Evolutionary conservation across 1,140 invertebrate species (phyloP), one percentile per base, ranked within the genome.

Genomic region (Wiebesia pumilae): DNA sequence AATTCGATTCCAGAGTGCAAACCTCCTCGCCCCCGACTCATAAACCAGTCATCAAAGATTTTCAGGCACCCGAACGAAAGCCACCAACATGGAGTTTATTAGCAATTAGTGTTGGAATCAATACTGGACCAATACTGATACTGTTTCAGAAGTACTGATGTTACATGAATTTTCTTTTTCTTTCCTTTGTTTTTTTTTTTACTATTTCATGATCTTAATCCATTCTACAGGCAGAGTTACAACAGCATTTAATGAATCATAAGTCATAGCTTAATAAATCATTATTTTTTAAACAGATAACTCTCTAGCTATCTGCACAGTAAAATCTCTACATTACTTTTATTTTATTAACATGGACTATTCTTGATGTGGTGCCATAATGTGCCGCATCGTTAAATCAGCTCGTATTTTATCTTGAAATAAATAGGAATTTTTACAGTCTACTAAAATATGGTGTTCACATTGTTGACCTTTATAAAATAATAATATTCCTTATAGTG

Each of bases 1-100:
- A 85, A 58, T 54, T 43, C 75, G 33, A 51, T 69, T 83, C 65
- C 10, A 4, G 33, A n/a, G n/a, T 40, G 58, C 4, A 83, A 71
- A 43, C 9, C 43, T 67, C 35, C 24, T 24, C 12, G 38, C 67
- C n/a, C 30, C 12, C 33, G 58, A 3, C 30, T 19, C 67, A 73
- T 83, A 73, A 73, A 54, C 24, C 14, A 73, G 10, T 83, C n/a
- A 27, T 35, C n/a, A 38, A 9, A 71, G n/a, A 24, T 24, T 35
- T 71, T 38, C 35, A 0, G 0, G 4, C 3, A 38, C 19, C 69
- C 16, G 16, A 40, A 21, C 30, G 12, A 69, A 69, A 71, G 19
- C 19, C 69, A 71, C 0, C 35, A 71, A 35, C 51, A 16, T 35
- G 1, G n/a, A 69, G 65, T 69, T 69, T 30, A 69, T 69, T 43